These are phyloP conservation scores for Nyctalus aviator DNA, from an alignment of 2,797 vertebrate genomes.

Conservation along the genomic window DNA sequence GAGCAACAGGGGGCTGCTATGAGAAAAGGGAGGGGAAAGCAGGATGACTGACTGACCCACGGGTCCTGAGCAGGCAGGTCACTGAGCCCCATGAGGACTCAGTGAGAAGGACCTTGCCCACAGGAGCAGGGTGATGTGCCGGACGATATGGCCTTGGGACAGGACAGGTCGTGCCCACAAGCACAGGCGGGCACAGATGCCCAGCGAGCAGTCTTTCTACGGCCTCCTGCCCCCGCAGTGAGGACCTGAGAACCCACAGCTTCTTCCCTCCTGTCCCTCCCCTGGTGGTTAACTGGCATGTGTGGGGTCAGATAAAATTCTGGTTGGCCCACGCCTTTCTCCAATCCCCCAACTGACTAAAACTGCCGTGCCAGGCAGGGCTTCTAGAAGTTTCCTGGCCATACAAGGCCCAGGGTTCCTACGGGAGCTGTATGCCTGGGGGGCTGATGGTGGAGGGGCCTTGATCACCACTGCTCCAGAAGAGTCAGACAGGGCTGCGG, in stretches of 20 bases:
- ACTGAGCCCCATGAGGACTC: neutral
- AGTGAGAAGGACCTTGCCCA: neutral
- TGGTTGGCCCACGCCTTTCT: neutral
- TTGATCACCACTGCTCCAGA: neutral
- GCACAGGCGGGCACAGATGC: neutral
- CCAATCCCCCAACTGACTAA: neutral
- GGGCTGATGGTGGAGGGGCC: neutral
- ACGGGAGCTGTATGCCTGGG: neutral
- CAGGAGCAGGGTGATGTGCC: neutral
- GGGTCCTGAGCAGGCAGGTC: neutral
- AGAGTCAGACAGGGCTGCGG: neutral
- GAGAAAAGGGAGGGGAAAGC: neutral
- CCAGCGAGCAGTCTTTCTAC: neutral
- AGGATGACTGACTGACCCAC: too few species aligned
- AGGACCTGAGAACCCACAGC: neutral
- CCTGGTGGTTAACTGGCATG: neutral
- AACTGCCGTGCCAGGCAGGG: neutral
- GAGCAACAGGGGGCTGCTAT: neutral
- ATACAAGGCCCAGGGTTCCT: neutral
- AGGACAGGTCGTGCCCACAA: neutral
- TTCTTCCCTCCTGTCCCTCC: neutral
- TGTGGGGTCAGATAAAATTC: neutral
- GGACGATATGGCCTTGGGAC: neutral
- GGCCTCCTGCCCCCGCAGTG: neutral
- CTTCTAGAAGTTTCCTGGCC: neutral